Evolutionary conservation across 2,113 vertebrate genomes (phyloP).

Genomic region (Lepidothrix coronata): DNA sequence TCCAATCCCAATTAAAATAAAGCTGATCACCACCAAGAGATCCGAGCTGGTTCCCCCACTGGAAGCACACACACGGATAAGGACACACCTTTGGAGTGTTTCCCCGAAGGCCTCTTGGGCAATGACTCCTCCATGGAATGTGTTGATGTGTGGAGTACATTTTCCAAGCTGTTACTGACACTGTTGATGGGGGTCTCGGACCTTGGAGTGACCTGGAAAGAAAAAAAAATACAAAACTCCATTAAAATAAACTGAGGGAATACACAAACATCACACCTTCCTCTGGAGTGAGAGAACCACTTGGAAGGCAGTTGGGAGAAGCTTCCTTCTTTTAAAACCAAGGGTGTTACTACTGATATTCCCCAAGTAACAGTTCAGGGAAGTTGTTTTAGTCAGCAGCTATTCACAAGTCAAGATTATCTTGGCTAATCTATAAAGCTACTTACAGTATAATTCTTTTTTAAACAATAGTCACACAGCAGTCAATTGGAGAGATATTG

Average conservation of each 20-base stretch:
- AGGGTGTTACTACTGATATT: not conserved
- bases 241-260: not conserved
- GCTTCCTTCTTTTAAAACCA: not conserved
- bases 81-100: slow-evolving; percentile 82
- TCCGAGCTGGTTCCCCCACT: fast-evolving
- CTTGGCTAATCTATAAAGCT: slow-evolving; percentile 56
- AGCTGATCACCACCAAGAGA: not conserved
- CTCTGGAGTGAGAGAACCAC: not conserved
- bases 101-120: slow-evolving; percentile 78
- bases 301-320: not conserved
- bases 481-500: not conserved
- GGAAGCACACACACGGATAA: not conserved
- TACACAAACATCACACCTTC: not conserved
- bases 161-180: slow-evolving; percentile 77
- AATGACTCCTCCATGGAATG: slow-evolving; percentile 81
- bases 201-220: slow-evolving; percentile 70
- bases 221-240: not conserved
- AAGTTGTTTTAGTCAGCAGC: slow-evolving; percentile 33
- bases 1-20: not conserved
- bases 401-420: slow-evolving; percentile 45
- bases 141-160: slow-evolving; percentile 76
- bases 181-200: slow-evolving; percentile 68
- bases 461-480: slow-evolving; percentile 24
- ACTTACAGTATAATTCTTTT: slow-evolving; percentile 40
- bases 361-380: not conserved